A percentile compares a stretch with the other conserved stretches of the same genome.
Evolutionary conservation across 2,797 vertebrate species (phyloP).

Genomic region (Darevskia nairensis): DNA sequence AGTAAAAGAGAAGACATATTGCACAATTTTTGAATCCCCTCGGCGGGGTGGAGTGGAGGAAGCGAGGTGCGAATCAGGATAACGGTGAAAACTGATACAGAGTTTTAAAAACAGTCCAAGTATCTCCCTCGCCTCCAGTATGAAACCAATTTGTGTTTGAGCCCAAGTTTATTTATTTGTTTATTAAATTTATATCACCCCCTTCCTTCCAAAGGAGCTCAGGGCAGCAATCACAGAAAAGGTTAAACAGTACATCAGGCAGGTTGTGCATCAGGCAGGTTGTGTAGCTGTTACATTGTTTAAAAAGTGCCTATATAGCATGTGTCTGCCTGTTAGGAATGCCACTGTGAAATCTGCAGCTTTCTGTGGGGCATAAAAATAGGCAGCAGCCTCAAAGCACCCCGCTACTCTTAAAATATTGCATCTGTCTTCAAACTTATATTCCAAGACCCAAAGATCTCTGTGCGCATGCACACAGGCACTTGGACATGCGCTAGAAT

Average conservation of each 20-base stretch:
- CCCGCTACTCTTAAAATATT: not conserved
- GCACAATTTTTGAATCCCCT: not conserved
- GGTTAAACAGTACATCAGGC: no score
- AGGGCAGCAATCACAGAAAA: no score
- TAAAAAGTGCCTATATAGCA: not conserved
- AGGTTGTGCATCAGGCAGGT: not conserved
- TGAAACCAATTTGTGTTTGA: not conserved
- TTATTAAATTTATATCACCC: no score
- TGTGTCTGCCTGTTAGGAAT: not conserved
- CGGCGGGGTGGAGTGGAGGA: no score
- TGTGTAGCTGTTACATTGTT: not conserved
- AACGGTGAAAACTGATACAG: not conserved
- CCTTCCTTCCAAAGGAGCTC: no score
- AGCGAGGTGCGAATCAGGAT: not conserved
- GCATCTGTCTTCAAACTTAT: no score
- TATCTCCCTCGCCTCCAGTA: no score
- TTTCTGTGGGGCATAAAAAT: not conserved
- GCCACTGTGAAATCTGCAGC: not conserved
- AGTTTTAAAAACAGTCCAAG: not conserved
- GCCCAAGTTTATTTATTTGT: not conserved
- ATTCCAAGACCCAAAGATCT: no score
- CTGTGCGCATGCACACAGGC: no score
- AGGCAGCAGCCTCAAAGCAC: not conserved
- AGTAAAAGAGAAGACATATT: not conserved
- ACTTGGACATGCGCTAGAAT: no score